A percentile compares a stretch with the other conserved stretches of the same genome.
phyloP scores from a whole-genome alignment of 2,797 vertebrate species.

The Calcarius lapponicus region DNA sequence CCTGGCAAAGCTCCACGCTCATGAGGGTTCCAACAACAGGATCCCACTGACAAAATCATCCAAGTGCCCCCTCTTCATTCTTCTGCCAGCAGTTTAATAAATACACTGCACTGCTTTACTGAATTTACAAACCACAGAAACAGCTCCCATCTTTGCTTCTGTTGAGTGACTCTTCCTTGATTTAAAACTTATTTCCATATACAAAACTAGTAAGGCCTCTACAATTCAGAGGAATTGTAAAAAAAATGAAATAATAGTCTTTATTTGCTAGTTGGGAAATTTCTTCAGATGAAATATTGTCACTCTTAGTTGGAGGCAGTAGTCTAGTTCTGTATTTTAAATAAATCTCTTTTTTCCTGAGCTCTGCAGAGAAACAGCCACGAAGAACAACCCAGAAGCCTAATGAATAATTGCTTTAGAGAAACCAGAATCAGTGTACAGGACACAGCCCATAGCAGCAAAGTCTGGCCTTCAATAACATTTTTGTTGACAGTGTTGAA shows the following conservation, averaged over 20 bases:
- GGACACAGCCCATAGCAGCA: background rate
- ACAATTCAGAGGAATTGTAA: background rate
- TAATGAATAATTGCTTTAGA: background rate
- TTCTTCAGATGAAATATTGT: background rate
- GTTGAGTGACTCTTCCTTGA: background rate
- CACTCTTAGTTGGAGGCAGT: background rate
- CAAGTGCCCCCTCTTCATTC: background rate
- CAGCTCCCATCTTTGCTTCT: background rate
- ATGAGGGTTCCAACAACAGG: background rate
- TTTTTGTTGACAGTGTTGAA: background rate
- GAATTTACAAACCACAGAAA: background rate
- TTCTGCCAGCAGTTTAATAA: background rate
- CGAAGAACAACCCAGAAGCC: background rate
- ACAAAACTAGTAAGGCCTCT: background rate
- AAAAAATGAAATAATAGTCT: background rate
- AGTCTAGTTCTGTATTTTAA: background rate
- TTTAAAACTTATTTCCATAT: background rate
- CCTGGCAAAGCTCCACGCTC: background rate
- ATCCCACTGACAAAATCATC: background rate
- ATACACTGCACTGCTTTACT: background rate
- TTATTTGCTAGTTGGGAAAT: background rate
- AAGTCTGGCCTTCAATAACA: background rate
- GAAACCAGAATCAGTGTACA: background rate
- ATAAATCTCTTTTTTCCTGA: background rate
- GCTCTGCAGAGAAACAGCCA: background rate